Percentiles rank a stretch among this genome's conserved stretches.
phyloP scores from a whole-genome alignment of 2,797 vertebrate genomes.

The Alosa sapidissima region DNA sequence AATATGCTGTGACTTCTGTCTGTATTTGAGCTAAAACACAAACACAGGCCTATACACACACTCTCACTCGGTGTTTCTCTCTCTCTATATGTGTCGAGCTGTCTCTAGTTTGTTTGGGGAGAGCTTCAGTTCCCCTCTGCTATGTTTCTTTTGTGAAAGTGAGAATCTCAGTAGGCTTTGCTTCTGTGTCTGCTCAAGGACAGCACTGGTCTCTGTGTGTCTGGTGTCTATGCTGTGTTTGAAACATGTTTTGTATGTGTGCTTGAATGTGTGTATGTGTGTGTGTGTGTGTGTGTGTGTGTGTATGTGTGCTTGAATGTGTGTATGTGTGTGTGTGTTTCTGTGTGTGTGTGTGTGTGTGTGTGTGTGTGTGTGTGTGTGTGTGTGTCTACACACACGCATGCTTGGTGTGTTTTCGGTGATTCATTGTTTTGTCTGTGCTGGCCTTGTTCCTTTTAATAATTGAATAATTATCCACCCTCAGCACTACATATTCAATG shows the following conservation, averaged over 20 bases:
- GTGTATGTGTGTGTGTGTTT: constrained; percentile 28
- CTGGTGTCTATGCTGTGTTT: constrained; percentile 39
- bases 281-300: constrained; percentile 19
- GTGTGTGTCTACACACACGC: background rate
- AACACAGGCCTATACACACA: too few species aligned
- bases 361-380: constrained; percentile 30
- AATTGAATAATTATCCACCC: constrained; percentile 15
- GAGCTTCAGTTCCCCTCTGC: background rate
- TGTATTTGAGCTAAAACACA: background rate
- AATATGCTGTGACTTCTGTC: constrained; percentile 24
- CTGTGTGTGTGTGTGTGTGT: background rate
- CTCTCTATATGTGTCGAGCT: background rate
- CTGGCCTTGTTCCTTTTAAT: background rate
- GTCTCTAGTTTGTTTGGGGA: background rate
- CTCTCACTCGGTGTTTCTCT: background rate
- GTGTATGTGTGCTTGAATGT: background rate
- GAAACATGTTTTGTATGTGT: constrained; percentile 36
- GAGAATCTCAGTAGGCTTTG: background rate
- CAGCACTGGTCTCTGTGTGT: background rate
- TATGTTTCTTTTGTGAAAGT: constrained; percentile 15
- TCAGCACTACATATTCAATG: background rate
- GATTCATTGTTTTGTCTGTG: constrained; percentile 11
- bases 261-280: constrained; percentile 7
- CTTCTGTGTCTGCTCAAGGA: background rate
- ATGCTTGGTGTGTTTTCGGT: background rate